Evolutionary conservation across 2,113 vertebrate genomes (phyloP).

Genomic region (Macquaria australasica): DNA sequence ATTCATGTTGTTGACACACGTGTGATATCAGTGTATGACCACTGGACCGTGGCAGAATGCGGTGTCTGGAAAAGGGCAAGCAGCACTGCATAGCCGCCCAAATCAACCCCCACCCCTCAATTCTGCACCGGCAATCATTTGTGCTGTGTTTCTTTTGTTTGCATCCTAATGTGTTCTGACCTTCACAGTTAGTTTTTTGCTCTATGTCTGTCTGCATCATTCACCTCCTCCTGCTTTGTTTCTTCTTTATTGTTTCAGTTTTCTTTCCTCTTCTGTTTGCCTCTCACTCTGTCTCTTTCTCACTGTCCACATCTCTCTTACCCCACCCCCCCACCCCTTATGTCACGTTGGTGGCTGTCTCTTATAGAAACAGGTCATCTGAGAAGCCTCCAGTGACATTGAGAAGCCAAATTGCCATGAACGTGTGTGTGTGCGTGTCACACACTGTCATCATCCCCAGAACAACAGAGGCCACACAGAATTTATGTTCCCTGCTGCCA

Average conservation of each 20-base stretch:
- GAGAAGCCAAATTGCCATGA: conserved; percentile 80
- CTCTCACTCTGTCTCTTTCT: conserved; percentile 17
- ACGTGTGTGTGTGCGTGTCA: conserved; percentile 58
- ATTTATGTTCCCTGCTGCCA: conserved; percentile 82
- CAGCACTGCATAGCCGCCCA: conserved; percentile 35
- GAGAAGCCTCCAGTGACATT: conserved; percentile 81
- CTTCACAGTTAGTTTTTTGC: conserved; percentile 22
- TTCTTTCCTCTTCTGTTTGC: background rate
- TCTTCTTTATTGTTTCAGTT: conserved; percentile 17
- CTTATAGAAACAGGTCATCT: conserved; percentile 83
- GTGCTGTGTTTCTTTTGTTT: conserved; percentile 51
- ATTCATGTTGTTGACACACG: conserved; percentile 84
- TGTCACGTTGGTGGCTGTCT: conserved; percentile 70
- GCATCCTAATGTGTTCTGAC: conserved; percentile 52
- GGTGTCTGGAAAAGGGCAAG: conserved; percentile 79
- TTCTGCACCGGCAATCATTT: conserved; percentile 47
- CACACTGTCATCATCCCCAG: conserved; percentile 72
- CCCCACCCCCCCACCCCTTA: conserved; percentile 34
- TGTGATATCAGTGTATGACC: conserved; percentile 81
- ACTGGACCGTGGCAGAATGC: conserved; percentile 80
- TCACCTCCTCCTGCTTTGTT: conserved; percentile 30
- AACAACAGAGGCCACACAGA: conserved; percentile 77
- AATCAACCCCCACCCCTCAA: conserved; percentile 48
- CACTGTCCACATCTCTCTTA: conserved; percentile 41
- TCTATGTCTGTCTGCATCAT: background rate